Conservation (phyloP, 2,797 vertebrate genomes). For the Gouania willdenowi region DNA sequence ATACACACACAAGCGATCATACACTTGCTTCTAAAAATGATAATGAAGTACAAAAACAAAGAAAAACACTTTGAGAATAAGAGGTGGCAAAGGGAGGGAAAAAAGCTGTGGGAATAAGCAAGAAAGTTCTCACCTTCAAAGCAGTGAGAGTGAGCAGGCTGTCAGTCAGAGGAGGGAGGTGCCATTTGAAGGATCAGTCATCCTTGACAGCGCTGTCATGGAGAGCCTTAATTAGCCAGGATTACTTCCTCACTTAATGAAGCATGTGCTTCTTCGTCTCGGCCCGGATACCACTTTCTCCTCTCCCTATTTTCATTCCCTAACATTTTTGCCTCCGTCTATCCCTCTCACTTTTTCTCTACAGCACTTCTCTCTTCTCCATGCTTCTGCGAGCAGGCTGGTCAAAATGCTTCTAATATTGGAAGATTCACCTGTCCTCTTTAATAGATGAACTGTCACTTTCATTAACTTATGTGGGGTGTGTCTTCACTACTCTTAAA, state of each 20-base stretch:
- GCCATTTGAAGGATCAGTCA: conserved; percentile 79
- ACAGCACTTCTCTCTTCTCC: conserved; percentile 23
- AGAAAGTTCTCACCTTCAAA: conserved; percentile 75
- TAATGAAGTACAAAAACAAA: conserved; percentile 64
- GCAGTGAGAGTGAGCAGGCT: conserved; percentile 62
- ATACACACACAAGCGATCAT: conserved; percentile 29
- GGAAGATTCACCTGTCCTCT: conserved; percentile 48
- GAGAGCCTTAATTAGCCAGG: conserved; percentile 80
- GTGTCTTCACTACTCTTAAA: conserved; percentile 39
- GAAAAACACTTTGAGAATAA: conserved; percentile 63
- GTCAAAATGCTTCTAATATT: conserved; percentile 50
- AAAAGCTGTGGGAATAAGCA: conserved; percentile 66
- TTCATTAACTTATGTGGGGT: conserved; percentile 53
- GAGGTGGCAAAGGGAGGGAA: conserved; percentile 28
- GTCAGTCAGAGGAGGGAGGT: conserved; percentile 72
- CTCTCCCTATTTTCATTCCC: conserved; percentile 57
- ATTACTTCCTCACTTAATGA: conserved; percentile 81
- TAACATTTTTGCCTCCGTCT: conserved; percentile 60
- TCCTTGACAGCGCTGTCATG: conserved; percentile 80
- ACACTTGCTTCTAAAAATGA: conserved; percentile 44
- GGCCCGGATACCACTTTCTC: conserved; percentile 63
- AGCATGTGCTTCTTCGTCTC: conserved; percentile 71
- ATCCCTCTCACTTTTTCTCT: conserved; percentile 44
- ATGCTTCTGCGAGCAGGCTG: conserved; percentile 43
- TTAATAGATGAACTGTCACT: conserved; percentile 63